Base-by-base conservation (phyloP, 2,888 invertebrate genomes). In the Andrena trimmerana region DNA sequence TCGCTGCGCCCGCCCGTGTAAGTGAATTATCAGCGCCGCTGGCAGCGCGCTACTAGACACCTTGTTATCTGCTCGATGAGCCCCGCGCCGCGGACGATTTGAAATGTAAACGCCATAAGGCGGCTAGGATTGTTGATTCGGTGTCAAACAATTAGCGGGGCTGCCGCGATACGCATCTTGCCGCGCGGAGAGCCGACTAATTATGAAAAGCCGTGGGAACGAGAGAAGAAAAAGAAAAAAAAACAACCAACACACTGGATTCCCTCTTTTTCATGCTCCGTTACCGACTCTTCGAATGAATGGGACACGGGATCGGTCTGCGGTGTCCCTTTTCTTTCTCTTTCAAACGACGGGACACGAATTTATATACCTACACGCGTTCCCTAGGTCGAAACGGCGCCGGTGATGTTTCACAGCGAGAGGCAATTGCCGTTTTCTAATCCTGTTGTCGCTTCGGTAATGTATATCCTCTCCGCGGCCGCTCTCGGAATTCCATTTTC, bases 111-210 rank as follows among this genome's bases (percentile, higher is more conserved):
- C 79, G 33, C 42, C 52, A 8, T 0, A 20, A 6, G 10, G 57
- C 24, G 13, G 42, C 2, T 36, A 57, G 70, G 50, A 68, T 27
- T 31, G 71, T 82, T 76, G 79, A 75, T 82, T 79, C 79, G 74
- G 76, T 84, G 84, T 84, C 84, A 84, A 80, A 84, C 84, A 84
- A 83, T 84, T 84, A 84, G 69, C 48, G 59, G 70, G 70, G 36
- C 33, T 50, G n/a, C 65, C 65, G 48, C 24, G 83, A 72, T 78
- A 78, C n/a, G 54, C 65, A 78, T 78, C 73, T 81, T 16, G 42
- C 13, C 42, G 42, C 42, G 13, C 42, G 42, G 20, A 24, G 50
- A 42, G 67, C 42, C 65, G 65, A 48, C 68, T 77, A 67, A 82
- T 82, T 82, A 68, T 63, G 67, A 62, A 76, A 69, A 72, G 52